Evolutionary conservation across 2,797 vertebrate species (phyloP).

Genomic region (Huso huso): DNA sequence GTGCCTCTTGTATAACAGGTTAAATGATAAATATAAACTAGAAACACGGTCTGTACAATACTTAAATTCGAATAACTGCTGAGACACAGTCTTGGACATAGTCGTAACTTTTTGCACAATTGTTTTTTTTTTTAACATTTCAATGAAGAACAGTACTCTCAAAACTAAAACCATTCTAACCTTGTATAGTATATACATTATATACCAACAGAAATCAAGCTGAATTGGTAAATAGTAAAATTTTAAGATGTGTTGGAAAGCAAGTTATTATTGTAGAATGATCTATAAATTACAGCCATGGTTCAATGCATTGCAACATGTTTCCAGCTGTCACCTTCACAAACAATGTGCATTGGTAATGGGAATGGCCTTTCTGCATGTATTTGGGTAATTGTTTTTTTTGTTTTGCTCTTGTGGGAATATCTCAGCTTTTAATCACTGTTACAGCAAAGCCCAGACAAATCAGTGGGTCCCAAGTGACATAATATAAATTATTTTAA

Average conservation of each 20-base stretch:
- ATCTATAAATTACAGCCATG: background rate
- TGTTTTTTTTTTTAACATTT: too few species aligned
- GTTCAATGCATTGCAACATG: background rate
- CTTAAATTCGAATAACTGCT: too few species aligned
- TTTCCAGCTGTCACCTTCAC: background rate
- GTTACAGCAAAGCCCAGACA: background rate
- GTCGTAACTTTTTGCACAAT: too few species aligned
- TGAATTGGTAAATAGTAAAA: too few species aligned
- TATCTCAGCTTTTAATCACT: background rate
- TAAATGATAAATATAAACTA: too few species aligned
- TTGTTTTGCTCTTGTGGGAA: background rate
- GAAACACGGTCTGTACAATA: too few species aligned
- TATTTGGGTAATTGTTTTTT: background rate
- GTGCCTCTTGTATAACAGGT: too few species aligned
- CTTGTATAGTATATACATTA: too few species aligned
- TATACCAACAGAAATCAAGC: too few species aligned
- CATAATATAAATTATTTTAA: background rate
- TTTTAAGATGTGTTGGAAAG: background rate
- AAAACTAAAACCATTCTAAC: too few species aligned
- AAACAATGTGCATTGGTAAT: background rate
- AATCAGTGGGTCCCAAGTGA: background rate
- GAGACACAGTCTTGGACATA: too few species aligned
- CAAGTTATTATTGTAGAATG: background rate
- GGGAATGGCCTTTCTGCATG: background rate
- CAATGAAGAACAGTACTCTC: too few species aligned